Base-by-base conservation (phyloP, 2,113 vertebrate species). In the Silurus glanis region DNA sequence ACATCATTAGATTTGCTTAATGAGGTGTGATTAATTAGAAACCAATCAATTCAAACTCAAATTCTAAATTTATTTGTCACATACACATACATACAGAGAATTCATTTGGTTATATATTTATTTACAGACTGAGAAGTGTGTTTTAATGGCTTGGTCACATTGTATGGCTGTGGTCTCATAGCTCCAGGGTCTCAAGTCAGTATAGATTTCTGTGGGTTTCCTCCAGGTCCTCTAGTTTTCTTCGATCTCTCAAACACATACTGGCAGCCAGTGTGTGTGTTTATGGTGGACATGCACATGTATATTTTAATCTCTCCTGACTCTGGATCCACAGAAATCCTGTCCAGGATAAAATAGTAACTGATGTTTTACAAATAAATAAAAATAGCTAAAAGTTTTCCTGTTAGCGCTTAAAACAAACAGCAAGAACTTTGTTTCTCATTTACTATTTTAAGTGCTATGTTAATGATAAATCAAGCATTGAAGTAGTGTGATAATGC, bases 1-100 rank as follows among this genome's bases (percentile, higher is more conserved):
- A 84, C 67, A 75, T 19, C 45, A 83, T 66, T 82, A 82, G 25
- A 56, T 83, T 67, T 83, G 47, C 19, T 55, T 55, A 83, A 25
- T 55, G 28, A 23, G 55, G 2, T 59, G 28, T 23, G 25, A 23
- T 23, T 47, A 19, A 59, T 74, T 59, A 37, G 37, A 16, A 59
- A 56, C n/a, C 1, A 59, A 59, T 80, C 78, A 10, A 13, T 59
- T 37, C 37, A 37, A 37, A 37, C 37, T 3, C 37, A 37, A 37
- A 37, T 37, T 37, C 37, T 37, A 37, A 37, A 37, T 37, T 1
- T 37, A 37, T 37, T 37, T 37, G 37, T 37, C 37, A 37, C 37
- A 37, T 3, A 37, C 37, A 37, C 37, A 37, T 37, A 37, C 37
- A 37, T 37, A 37, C 37, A 37, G 37, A 37, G 37, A 37, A 37